A percentile compares a stretch with the other conserved stretches of the same genome.
Conservation (phyloP, 2,797 vertebrate genomes). For the Tapirus indicus region DNA sequence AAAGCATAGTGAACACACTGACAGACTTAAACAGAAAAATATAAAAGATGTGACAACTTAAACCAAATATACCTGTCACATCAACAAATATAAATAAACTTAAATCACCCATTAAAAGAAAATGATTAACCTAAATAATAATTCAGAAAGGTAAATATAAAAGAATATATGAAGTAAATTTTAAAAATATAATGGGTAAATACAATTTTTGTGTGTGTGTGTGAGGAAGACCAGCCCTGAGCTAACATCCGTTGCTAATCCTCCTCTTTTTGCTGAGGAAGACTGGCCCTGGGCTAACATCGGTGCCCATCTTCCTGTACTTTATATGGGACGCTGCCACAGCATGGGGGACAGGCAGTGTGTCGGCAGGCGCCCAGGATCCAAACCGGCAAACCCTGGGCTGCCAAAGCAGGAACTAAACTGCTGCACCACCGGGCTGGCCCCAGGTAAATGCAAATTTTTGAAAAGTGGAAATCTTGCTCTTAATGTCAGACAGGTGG, state of each 20-base stretch:
- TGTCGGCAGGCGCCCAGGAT: no score
- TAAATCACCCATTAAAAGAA: not conserved
- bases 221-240: no score
- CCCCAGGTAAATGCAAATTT: not conserved
- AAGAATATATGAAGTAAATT: not conserved
- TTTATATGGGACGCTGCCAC: no score
- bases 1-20: not conserved
- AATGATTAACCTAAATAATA: slow-evolving; percentile 6
- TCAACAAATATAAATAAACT: not conserved
- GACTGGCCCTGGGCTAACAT: no score
- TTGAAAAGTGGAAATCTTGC: not conserved
- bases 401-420: no score
- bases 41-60: not conserved
- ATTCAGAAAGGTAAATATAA: not conserved
- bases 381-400: no score
- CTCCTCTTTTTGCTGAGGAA: no score
- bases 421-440: no score
- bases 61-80: not conserved
- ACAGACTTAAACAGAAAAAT: not conserved
- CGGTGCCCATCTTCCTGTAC: no score
- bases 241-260: no score
- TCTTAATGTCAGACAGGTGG: not conserved
- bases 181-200: not conserved
- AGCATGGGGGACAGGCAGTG: no score
- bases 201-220: no score